phyloP scores from a whole-genome alignment of 2,113 vertebrate species.

The Sapayoa aenigma region DNA sequence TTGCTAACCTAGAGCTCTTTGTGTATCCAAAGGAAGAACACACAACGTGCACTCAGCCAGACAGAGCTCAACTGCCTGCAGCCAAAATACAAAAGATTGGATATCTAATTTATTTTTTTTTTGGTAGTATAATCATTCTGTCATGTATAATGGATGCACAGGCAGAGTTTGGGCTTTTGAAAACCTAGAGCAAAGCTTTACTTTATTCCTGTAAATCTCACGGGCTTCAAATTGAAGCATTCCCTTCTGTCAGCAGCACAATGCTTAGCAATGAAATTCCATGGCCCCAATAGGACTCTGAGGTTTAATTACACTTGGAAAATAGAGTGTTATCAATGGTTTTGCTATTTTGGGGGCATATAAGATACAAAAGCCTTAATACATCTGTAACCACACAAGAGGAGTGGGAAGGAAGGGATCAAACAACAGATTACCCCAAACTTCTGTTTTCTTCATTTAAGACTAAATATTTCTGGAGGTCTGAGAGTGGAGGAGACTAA shows the following conservation, averaged over 20 bases:
- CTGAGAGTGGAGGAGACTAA: not conserved
- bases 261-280: constrained; percentile 21
- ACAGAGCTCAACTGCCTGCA: not conserved
- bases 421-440: not conserved
- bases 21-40: constrained; percentile 1
- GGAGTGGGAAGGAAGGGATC: not conserved
- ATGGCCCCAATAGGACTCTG: not conserved
- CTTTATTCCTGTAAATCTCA: constrained; percentile 60
- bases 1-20: not conserved
- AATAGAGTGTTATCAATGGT: not conserved
- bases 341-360: not conserved
- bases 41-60: not conserved
- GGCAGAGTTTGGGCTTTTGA: constrained; percentile 16
- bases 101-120: not conserved
- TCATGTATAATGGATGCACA: constrained; percentile 18
- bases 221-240: constrained; percentile 24
- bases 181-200: constrained; percentile 54
- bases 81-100: not conserved
- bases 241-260: constrained; percentile 19
- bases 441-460: not conserved
- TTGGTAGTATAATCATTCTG: constrained; percentile 23
- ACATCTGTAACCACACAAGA: not conserved
- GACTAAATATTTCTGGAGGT: not conserved
- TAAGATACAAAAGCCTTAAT: not conserved
- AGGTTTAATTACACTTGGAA: not conserved